Evolutionary conservation across 2,888 invertebrate species (phyloP), one percentile per base, ranked within the genome.

Genomic region (Hoplodrina ambigua): DNA sequence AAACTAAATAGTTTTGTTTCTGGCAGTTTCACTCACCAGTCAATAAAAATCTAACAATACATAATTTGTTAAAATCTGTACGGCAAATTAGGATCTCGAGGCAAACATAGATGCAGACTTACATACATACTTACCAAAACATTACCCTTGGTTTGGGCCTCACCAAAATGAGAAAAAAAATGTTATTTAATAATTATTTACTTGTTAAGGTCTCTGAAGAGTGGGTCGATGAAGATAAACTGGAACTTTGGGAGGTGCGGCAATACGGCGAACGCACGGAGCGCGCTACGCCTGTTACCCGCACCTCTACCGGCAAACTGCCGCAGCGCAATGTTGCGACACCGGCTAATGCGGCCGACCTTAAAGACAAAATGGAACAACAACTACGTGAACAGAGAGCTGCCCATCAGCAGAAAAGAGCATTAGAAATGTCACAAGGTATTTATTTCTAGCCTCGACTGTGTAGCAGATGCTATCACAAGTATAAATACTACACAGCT

Each of bases 241-340:
- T 99, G 56, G 99, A 99, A 89, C 93, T 99, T 52, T 99, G 99
- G 99, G 99, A 99, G 94, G 99, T 99, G 73, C 98, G 98, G 86
- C 97, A 98, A 86, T 99, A 98, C 90, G 98, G 98, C 30, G 99
- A 99, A 92, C 97, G 96, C 83, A 94, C 96, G 91, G 97, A 97
- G 94, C 97, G 97, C 89, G 96, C 96, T 88, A 97, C 97, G 90
- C 97, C 98, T 92, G 97, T 98, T 89, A 97, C 98, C 89, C 97
- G 98, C 94, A 97, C 98, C 85, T 97, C 98, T 77, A 97, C 98
- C 50, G 98, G 98, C 88, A 97, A 96, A 93, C 92, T 96, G 85
- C 97, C 96, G 70, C 93, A 91, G 86, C 96, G 95, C 66, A 89
- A 86, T 65, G 65, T 80, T 83, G 92, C 87, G 80, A 95, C 96